Conservation (phyloP, 2,888 invertebrate species). For the Ypsolopha sequella region DNA sequence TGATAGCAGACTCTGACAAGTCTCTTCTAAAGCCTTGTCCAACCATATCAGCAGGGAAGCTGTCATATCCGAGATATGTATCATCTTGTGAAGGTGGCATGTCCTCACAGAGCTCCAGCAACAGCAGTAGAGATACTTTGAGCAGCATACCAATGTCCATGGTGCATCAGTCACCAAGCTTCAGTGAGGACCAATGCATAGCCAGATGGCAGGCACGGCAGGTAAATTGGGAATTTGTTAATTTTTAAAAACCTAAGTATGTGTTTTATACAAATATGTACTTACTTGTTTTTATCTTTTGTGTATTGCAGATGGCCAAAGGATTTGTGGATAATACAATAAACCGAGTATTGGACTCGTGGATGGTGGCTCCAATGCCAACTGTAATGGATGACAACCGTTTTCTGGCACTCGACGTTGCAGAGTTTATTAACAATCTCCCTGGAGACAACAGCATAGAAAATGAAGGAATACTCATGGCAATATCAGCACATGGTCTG, state of each 20-base stretch:
- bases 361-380: constrained; percentile 60
- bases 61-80: constrained; percentile 42
- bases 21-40: constrained; percentile 29
- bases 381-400: constrained; percentile 40
- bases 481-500: constrained; percentile 78
- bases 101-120: constrained; percentile 9
- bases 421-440: constrained; percentile 66
- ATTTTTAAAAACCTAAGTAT: background rate
- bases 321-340: constrained; percentile 79
- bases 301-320: constrained; percentile 64
- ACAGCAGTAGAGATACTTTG: constrained; percentile 14
- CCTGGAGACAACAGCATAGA: constrained; percentile 72
- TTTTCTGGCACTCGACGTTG: constrained; percentile 49
- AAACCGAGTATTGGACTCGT: constrained; percentile 75
- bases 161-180: constrained; percentile 23
- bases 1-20: constrained; percentile 30
- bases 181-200: constrained; percentile 51
- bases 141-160: constrained; percentile 24
- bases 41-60: constrained; percentile 25
- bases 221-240: constrained; percentile 25
- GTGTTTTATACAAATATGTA: background rate
- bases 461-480: constrained; percentile 80
- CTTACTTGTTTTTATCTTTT: background rate
- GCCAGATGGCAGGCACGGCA: constrained; percentile 76
- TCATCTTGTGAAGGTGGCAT: constrained; percentile 25